Evolutionary conservation across 2,797 vertebrate species (phyloP).

Genomic region (Neosilurus hyrtlii): DNA sequence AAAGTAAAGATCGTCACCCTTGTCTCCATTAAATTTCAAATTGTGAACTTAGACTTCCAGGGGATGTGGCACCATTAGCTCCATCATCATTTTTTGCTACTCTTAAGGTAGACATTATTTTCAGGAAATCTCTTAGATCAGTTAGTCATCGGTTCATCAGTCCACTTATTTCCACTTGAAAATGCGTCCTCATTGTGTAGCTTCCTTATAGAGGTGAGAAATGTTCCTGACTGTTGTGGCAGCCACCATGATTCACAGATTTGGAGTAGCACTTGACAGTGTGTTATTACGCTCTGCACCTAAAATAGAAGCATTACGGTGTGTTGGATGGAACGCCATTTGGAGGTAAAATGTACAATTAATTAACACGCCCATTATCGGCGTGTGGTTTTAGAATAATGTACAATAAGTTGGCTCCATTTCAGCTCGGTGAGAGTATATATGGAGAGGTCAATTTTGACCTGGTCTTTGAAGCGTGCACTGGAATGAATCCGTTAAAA

Average conservation of each 20-base stretch:
- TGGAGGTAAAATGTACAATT: conserved; percentile 23
- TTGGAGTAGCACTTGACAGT: conserved; percentile 11
- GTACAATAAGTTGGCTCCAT: conserved; percentile 25
- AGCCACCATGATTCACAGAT: conserved; percentile 27
- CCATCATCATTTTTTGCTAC: background rate
- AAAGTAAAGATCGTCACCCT: conserved; percentile 19
- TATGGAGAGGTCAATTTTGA: conserved; percentile 14
- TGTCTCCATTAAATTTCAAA: conserved; percentile 9
- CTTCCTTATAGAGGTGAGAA: conserved; percentile 8
- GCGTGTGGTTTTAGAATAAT: conserved; percentile 11
- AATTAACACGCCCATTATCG: conserved; percentile 29
- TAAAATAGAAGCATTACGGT: conserved; percentile 17
- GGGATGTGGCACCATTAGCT: background rate
- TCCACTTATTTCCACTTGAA: background rate
- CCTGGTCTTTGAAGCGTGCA: conserved; percentile 4
- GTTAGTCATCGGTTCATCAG: conserved; percentile 13
- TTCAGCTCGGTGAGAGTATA: conserved; percentile 24
- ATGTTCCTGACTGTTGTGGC: background rate
- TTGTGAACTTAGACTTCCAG: background rate
- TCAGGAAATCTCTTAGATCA: conserved; percentile 17
- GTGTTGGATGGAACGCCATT: background rate
- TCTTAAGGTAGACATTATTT: conserved; percentile 1
- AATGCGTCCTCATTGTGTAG: conserved; percentile 12
- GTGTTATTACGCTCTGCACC: conserved; percentile 8
- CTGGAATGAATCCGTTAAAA: conserved; percentile 43